Evolutionary conservation across 2,113 vertebrate genomes (phyloP), one percentile per base, ranked within the genome.

Genomic region (Hystrix cristata): DNA sequence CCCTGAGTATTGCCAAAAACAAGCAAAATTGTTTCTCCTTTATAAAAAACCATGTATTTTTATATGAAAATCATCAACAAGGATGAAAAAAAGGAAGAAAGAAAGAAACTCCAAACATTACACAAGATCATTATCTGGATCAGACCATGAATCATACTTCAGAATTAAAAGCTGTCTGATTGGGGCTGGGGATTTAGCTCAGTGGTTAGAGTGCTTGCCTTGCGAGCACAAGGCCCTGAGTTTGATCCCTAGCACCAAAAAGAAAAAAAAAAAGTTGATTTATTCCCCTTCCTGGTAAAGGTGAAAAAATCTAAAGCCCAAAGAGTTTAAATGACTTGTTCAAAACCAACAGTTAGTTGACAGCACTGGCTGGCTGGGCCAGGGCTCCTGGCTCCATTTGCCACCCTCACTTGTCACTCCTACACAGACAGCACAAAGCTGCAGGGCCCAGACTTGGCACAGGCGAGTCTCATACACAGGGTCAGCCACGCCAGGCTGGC

Each of bases 11-110:
- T 55, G n/a, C 43, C 9, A 62, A 29, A 62, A 59, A 72, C 43
- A 7, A 29, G 16, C 14, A 83, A 83, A 43, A 31, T 62, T 62
- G 13, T 29, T 62, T 62, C 31, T 76, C 65, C 51, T n/a, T 67
- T 48, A 91, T 5, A 60, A 82, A 90, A 46, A 38, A 3, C 59
- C 21, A 4, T 78, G 8, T 8, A 79, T 95, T 97, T 93, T 82
- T 60, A 69, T 38, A 69, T 60, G 55, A 81, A 97, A 71, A 71
- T 27, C 34, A 90, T 8, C n/a, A 91, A 18, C 9, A 31, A 91
- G 2, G 3, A 93, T 43, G n/a, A 1, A n/a, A 72, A n/a, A 31
- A 15, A 10, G 23, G 21, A 31, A 65, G 51, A n/a, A 60, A n/a
- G 53, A 72, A 14, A 60, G 31, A 59, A 72, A 14, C 11, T 74